Evolutionary conservation across 2,888 invertebrate species (phyloP), one percentile per base, ranked within the genome.

Genomic region (Archips xylosteana): DNA sequence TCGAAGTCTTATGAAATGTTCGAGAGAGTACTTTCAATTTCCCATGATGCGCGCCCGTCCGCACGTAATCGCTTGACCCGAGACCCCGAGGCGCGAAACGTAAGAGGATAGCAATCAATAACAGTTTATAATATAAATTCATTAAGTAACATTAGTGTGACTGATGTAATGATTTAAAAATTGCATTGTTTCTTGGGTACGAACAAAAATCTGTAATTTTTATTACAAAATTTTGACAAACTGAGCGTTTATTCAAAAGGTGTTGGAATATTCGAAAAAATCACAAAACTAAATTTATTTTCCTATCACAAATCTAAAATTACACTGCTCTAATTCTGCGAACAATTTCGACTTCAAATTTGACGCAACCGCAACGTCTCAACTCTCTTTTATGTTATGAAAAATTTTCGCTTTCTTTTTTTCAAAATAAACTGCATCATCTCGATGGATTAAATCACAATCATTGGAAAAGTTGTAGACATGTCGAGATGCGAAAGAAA

Each of bases 51-150:
- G n/a, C 49, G 45, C 12, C 9, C 45, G 45, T 15, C 23, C 13
- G 51, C 73, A 70, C 69, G 74, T 61, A 74, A 74, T 47, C 69
- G 69, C 64, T 74, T 74, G 74, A 70, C 74, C 74, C 74, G 23
- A 23, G 74, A 69, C 70, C 74, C 49, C 64, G 61, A 49, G 57
- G 45, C 63, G 64, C 71, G 32, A 57, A 65, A 42, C 51, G 13
- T 12, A 60, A 67, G 49, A 66, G 32, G 60, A 73, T 23, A 34
- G 23, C 57, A 60, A 73, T 51, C 59, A 62, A 62, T 59, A 15
- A 42, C 32, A 45, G 34, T 54, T 57, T 72, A 65, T 65, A 60
- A 60, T 70, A 60, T 74, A 4, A 69, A 74, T 74, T 61, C 45
- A 23, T 64, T 74, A 45, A 49, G 42, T 15, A 54, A 54, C 57